Evolutionary conservation across 2,888 invertebrate species (phyloP).

Genomic region (Prosapia bicincta): DNA sequence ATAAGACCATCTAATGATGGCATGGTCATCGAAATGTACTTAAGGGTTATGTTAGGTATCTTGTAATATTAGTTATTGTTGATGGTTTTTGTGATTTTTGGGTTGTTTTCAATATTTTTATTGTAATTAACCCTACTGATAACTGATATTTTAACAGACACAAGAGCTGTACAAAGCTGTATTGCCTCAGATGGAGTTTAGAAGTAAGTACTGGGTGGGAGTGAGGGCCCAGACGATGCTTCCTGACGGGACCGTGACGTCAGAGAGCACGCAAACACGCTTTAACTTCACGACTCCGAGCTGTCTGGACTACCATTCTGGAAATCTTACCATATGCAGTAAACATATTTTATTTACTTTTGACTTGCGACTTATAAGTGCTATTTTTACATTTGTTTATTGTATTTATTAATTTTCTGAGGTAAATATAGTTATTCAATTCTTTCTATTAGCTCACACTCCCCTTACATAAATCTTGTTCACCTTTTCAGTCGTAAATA

Average conservation of each 20-base stretch:
- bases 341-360: not conserved
- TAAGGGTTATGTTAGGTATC: too few relatives aligned
- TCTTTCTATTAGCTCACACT: not conserved
- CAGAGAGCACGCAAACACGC: not conserved
- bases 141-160: not conserved
- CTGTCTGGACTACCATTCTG: slow-evolving; percentile 4
- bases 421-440: not conserved
- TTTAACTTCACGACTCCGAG: not conserved
- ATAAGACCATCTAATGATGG: too few relatives aligned
- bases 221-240: not conserved
- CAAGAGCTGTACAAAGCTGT: not conserved
- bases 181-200: not conserved
- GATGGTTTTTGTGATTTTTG: not conserved
- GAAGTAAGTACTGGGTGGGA: not conserved
- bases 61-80: too few relatives aligned
- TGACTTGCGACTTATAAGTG: too few relatives aligned
- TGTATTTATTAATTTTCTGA: not conserved
- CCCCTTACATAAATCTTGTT: not conserved
- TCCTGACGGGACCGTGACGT: not conserved
- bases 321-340: slow-evolving; percentile 18
- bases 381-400: too few relatives aligned
- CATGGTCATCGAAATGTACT: too few relatives aligned
- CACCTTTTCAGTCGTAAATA: not conserved
- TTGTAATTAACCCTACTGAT: too few relatives aligned
- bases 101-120: not conserved